phyloP scores from a whole-genome alignment of 2,113 vertebrate species.

The Nymphicus hollandicus region DNA sequence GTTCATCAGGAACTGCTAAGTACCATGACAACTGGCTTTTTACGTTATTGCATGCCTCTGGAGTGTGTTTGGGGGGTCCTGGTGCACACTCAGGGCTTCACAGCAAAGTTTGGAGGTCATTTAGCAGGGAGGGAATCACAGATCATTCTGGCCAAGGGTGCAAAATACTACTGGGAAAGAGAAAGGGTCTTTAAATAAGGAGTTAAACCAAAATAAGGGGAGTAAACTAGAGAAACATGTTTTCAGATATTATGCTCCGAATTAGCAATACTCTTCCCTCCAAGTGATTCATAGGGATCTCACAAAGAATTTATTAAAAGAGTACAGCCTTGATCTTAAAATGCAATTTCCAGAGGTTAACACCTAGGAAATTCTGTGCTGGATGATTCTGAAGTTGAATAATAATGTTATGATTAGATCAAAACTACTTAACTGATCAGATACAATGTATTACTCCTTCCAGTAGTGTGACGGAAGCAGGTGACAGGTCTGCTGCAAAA shows the following conservation, averaged over 20 bases:
- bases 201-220: not conserved
- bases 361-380: not conserved
- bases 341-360: not conserved
- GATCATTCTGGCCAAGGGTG: not conserved
- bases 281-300: not conserved
- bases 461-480: rapidly evolving
- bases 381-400: not conserved
- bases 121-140: rapidly evolving
- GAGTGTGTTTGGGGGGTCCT: too few relatives aligned
- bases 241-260: not conserved
- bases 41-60: rapidly evolving
- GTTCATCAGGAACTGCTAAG: not conserved
- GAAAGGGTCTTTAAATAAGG: not conserved
- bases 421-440: not conserved
- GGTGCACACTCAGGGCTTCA: not conserved
- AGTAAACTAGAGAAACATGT: not conserved
- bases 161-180: not conserved
- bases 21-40: not conserved
- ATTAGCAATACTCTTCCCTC: not conserved
- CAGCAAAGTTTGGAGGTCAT: not conserved
- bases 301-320: not conserved
- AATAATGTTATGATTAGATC: not conserved
- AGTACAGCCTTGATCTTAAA: not conserved
- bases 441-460: not conserved
- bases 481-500: not conserved